Evolutionary conservation across 2,113 vertebrate genomes (phyloP).

Genomic region (Plecturocebus donacophilus): DNA sequence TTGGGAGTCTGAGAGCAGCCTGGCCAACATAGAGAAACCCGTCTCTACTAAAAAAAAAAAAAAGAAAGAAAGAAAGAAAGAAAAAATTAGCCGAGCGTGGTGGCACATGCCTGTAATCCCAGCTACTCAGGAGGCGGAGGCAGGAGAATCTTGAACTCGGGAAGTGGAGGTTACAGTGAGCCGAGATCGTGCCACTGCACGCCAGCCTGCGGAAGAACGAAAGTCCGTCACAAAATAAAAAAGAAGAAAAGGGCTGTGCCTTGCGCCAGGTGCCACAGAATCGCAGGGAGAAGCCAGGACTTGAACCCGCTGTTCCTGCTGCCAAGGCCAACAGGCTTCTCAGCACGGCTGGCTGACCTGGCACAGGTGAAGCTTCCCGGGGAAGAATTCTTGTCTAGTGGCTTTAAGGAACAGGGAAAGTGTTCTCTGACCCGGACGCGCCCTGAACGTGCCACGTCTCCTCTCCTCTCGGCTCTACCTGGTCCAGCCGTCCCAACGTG

Average conservation of each 20-base stretch:
- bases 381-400: neutral
- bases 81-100: no score
- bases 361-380: neutral
- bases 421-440: neutral
- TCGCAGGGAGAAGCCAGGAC: neutral
- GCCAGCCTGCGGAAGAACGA: no score
- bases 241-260: neutral
- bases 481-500: neutral
- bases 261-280: neutral
- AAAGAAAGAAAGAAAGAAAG: no score
- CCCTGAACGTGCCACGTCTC: neutral
- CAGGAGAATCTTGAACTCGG: no score
- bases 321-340: neutral
- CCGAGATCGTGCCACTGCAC: no score
- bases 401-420: neutral
- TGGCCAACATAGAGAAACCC: no score
- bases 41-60: no score
- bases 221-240: no score
- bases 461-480: neutral
- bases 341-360: neutral
- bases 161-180: no score
- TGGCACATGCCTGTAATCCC: no score
- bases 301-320: neutral
- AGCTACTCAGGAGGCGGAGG: no score
- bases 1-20: no score